Evolutionary conservation across 2,113 vertebrate genomes (phyloP).

Genomic region (Alexandromys fortis): DNA sequence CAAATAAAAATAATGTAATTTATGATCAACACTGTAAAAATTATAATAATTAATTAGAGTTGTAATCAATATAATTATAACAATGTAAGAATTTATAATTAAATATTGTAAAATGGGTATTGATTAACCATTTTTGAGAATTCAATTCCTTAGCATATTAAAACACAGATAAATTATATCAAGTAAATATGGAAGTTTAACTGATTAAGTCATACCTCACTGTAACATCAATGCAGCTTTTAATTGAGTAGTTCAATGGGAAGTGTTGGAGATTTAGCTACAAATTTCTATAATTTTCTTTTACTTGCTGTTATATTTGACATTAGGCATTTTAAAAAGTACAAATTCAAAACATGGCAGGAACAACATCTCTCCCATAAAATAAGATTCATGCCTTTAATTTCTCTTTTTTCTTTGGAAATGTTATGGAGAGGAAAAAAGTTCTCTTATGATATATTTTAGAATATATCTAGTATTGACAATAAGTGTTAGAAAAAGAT

Average conservation of each 20-base stretch:
- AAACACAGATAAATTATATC: conserved; percentile 48
- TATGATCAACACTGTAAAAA: background rate
- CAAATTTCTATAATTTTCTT: background rate
- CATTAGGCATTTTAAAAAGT: background rate
- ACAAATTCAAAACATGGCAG: background rate
- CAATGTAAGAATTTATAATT: too few relatives aligned
- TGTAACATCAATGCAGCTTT: background rate
- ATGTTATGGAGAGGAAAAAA: background rate
- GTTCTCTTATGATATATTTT: background rate
- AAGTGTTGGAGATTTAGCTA: background rate
- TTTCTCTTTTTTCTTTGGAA: background rate
- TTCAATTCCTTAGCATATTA: conserved; percentile 18
- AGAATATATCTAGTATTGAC: background rate
- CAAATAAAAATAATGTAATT: background rate
- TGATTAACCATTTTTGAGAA: conserved; percentile 54
- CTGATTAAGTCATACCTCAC: background rate
- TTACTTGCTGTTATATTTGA: conserved; percentile 11
- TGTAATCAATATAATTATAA: too few relatives aligned
- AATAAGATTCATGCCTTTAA: background rate
- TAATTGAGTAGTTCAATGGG: background rate
- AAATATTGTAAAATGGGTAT: background rate
- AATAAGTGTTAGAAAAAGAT: background rate
- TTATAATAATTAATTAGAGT: too few relatives aligned
- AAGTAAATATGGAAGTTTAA: background rate
- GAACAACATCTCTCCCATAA: background rate